These are phyloP conservation scores for Garrulus glandarius DNA, from an alignment of 2,797 vertebrate species.

Conservation along the genomic window DNA sequence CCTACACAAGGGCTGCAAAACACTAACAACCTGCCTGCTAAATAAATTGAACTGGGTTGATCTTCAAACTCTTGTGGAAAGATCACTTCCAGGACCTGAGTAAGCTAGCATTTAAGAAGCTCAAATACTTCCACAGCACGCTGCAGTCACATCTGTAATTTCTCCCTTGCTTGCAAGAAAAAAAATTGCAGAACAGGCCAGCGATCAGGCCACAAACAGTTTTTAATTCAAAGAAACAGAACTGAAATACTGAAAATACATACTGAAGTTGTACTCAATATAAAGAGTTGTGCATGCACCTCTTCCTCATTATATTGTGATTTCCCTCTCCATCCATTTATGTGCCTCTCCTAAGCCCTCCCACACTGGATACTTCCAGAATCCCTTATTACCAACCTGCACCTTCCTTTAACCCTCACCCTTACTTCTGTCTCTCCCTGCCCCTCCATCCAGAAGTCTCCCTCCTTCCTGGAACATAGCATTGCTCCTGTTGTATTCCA, in stretches of 20 bases:
- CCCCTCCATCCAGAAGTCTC: not conserved
- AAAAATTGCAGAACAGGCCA: not conserved
- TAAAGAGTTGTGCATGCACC: not conserved
- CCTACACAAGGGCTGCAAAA: not conserved
- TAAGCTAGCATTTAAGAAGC: not conserved
- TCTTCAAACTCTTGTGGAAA: not conserved
- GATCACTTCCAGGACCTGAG: not conserved
- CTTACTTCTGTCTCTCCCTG: not conserved
- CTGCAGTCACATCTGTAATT: not conserved
- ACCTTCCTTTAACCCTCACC: not conserved
- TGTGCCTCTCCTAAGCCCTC: not conserved
- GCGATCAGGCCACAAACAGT: not conserved
- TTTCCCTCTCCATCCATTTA: not conserved
- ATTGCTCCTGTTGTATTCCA: not conserved
- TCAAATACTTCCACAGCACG: not conserved
- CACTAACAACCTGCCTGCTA: not conserved
- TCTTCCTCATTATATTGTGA: not conserved
- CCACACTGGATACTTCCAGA: not conserved
- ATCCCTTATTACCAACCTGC: not conserved
- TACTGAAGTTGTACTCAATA: not conserved
- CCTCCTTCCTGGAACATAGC: not conserved
- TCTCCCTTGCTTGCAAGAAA: not conserved
- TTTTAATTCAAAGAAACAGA: not conserved
- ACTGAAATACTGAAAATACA: not conserved
- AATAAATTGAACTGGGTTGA: not conserved